Evolutionary conservation across 2,113 vertebrate genomes (phyloP).

Genomic region (Campylorhamphus procurvoides): DNA sequence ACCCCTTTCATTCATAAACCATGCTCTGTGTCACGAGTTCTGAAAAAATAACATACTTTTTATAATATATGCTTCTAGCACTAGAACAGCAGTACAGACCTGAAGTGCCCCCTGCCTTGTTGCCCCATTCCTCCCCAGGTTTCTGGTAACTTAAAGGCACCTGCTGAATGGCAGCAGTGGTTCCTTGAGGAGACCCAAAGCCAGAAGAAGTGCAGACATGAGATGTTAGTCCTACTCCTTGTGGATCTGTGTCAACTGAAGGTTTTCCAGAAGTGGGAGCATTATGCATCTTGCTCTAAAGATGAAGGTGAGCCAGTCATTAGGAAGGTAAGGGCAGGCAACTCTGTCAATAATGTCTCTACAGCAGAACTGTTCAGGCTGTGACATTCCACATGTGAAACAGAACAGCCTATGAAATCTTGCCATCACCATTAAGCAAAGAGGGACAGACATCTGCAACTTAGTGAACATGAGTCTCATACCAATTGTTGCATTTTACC

Average conservation of each 20-base stretch:
- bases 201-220: not conserved
- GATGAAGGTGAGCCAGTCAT: not conserved
- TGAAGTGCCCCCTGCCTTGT: not conserved
- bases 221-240: not conserved
- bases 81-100: not conserved
- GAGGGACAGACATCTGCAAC: constrained; percentile 51
- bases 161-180: not conserved
- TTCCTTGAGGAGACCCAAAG: not conserved
- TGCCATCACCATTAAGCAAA: constrained; percentile 31
- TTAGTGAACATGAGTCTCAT: constrained; percentile 11
- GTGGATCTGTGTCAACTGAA: not conserved
- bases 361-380: constrained; percentile 14
- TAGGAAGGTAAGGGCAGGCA: not conserved
- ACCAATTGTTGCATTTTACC: constrained; percentile 18
- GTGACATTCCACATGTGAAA: not conserved
- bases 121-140: not conserved
- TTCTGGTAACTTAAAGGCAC: not conserved
- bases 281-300: not conserved
- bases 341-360: not conserved
- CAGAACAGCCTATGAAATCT: constrained; percentile 10
- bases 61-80: not conserved
- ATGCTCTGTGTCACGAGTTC: not conserved
- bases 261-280: not conserved
- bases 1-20: not conserved
- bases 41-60: not conserved